Conservation (phyloP, 2,113 vertebrate genomes). For the Nicator chloris region DNA sequence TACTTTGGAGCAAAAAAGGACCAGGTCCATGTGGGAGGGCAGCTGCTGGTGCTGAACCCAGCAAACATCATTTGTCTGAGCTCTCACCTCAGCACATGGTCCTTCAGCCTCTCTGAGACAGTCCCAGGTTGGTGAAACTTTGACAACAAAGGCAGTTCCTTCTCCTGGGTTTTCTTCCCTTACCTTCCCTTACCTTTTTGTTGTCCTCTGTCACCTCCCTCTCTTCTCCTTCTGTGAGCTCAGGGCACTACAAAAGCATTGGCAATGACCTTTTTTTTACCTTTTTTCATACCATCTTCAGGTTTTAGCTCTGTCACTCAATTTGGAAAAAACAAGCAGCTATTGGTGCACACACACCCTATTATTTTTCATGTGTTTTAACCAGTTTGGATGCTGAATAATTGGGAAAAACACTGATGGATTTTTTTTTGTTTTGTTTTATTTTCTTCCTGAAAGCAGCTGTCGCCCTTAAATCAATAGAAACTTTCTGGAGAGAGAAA, state of each 20-base stretch:
- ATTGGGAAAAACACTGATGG: neutral
- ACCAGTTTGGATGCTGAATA: neutral
- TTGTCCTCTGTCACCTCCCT: neutral
- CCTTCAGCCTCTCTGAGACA: neutral
- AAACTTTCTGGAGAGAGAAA: neutral
- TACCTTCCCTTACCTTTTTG: neutral
- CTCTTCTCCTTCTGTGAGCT: neutral
- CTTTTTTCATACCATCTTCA: neutral
- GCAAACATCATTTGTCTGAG: neutral
- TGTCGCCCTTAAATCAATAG: neutral
- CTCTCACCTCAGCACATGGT: neutral
- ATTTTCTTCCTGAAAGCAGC: neutral
- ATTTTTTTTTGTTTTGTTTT: neutral
- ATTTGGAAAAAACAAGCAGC: neutral
- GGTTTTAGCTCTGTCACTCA: neutral
- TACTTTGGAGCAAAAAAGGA: neutral
- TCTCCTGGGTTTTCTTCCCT: neutral
- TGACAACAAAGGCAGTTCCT: neutral
- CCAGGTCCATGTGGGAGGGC: neutral
- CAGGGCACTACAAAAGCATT: neutral
- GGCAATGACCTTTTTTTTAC: neutral
- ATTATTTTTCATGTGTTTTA: neutral
- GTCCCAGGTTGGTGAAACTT: neutral
- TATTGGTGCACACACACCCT: accelerated
- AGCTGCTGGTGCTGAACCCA: neutral